Base-by-base conservation (phyloP, 2,113 vertebrate species). In the Psephotus haematonotus region DNA sequence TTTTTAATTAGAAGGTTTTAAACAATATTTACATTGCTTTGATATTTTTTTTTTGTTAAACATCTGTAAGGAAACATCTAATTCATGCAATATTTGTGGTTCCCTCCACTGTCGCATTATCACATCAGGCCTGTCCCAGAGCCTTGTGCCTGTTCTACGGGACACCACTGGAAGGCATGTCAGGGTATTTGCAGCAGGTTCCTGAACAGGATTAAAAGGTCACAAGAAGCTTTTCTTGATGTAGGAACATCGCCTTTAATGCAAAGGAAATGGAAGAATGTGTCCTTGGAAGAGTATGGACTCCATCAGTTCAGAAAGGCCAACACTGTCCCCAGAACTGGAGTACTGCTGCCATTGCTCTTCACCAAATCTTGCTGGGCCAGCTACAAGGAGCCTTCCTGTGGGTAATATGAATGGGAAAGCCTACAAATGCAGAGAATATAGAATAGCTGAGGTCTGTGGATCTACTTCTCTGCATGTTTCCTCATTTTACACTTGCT, bases 241-340 rank as follows among this genome's bases (percentile, higher is more conserved):
- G 22, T 14, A 13, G 91, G 15, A 50, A 5, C 1, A 0, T 41
- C 4, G 0, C 29, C n/a, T 35, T 39, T 15, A 29, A 7, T 6
- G 14, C 16, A 12, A 17, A 49, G 1, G 41, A 11, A 7, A 27
- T 31, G 39, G 41, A 7, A 29, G 46, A 4, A 77, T 10, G 37
- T 17, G 31, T 12, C 62, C 25, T 28, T 19, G 52, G 83, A 29
- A 35, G 74, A 50, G 9, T 37, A 35, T 7, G 33, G 37, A 4
- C 10, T 28, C 31, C 55, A 10, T 6, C 35, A 2, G 64, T 20
- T 62, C 47, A 13, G 57, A 41, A 44, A 23, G 55, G 35, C 13
- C 50, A 16, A 3, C 1, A 0, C 3, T 8, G 23, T 8, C 8
- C 43, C 43, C 43, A 1, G 12, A 17, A 15, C 8, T 1, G 3